These are phyloP conservation scores for Ectemnius continuus DNA, from an alignment of 2,888 invertebrate species.

Conservation along the genomic window DNA sequence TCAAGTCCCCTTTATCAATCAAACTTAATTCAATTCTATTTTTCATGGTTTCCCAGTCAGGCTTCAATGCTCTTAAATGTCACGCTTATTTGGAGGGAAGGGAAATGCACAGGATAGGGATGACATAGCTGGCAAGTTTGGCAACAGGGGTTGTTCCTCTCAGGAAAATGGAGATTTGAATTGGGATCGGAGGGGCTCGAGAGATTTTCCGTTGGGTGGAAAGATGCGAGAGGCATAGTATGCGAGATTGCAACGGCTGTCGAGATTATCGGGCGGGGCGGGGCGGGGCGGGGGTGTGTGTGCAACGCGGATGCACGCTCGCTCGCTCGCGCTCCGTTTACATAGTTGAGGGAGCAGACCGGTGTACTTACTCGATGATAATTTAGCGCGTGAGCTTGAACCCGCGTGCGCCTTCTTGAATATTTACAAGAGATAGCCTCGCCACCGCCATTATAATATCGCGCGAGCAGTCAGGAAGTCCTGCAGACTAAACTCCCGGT, in stretches of 20 bases:
- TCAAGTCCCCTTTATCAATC: too few species aligned
- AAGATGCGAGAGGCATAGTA: neutral
- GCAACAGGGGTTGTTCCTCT: neutral
- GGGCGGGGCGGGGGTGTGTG: too few species aligned
- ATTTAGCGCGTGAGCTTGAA: neutral
- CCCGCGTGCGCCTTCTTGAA: constrained; percentile 7
- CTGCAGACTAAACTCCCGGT: too few species aligned
- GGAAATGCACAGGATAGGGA: too few species aligned
- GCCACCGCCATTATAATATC: too few species aligned
- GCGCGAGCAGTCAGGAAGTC: too few species aligned
- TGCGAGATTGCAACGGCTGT: neutral
- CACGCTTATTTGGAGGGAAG: too few species aligned
- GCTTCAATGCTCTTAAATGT: too few species aligned
- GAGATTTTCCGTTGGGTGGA: constrained; percentile 8
- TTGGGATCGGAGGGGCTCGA: constrained; percentile 17
- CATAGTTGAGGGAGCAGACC: neutral
- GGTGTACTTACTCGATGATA: too few species aligned
- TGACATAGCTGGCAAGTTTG: too few species aligned
- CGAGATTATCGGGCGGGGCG: neutral
- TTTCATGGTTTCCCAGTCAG: too few species aligned
- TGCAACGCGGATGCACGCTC: neutral
- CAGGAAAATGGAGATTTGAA: constrained; percentile 32
- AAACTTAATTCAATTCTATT: too few species aligned
- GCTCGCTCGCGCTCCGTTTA: neutral
- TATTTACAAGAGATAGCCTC: constrained; percentile 4